Evolutionary conservation across 1,140 invertebrate genomes (phyloP).

Genomic region (Magallana ariakensis): DNA sequence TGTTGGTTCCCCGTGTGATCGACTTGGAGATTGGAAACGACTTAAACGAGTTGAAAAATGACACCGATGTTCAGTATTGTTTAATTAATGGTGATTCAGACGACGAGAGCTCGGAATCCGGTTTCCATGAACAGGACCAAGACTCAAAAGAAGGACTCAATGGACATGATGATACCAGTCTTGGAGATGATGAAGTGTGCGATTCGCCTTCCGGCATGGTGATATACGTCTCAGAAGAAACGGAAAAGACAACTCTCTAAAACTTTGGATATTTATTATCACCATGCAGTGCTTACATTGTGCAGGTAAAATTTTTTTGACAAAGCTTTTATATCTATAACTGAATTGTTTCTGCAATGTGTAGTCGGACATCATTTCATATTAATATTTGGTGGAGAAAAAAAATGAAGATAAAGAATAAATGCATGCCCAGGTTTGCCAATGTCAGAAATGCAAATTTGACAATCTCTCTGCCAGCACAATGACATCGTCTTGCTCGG

Average conservation of each 20-base stretch:
- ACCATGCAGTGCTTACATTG: not conserved
- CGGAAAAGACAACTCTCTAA: constrained; percentile 38
- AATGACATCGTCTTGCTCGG: not conserved
- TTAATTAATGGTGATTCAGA: constrained; percentile 72
- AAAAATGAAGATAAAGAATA: too few species aligned
- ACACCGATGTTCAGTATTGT: constrained; percentile 72
- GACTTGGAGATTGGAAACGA: constrained; percentile 76
- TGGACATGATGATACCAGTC: constrained; percentile 57
- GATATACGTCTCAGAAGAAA: not conserved
- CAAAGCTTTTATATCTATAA: too few species aligned
- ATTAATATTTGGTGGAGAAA: too few species aligned
- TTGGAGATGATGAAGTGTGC: constrained; percentile 61
- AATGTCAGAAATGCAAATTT: constrained; percentile 29
- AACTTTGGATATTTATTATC: not conserved
- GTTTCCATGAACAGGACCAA: constrained; percentile 74
- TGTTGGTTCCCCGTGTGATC: constrained; percentile 65
- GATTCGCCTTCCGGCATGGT: constrained; percentile 52
- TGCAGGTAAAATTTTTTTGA: not conserved
- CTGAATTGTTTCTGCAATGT: too few species aligned
- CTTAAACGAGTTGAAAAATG: constrained; percentile 72
- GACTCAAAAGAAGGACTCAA: constrained; percentile 62
- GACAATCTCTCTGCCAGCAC: not conserved
- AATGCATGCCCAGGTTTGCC: not conserved
- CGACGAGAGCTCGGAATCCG: constrained; percentile 76
- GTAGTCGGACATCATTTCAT: too few species aligned